Conservation (phyloP, 92 coral and sea anemone species). For the Paramuricea clavata region DNA sequence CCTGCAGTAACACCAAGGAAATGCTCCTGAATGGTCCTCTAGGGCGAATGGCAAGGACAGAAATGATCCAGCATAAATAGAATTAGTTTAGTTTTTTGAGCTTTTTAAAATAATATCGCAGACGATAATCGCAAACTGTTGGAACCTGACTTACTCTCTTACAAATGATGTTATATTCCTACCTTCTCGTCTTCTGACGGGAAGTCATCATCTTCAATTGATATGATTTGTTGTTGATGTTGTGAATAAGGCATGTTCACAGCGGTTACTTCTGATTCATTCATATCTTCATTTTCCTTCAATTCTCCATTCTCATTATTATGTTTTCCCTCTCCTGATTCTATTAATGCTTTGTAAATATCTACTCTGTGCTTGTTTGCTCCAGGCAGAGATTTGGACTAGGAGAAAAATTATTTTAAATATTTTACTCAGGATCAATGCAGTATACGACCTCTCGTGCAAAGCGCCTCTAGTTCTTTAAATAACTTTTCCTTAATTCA, state of each 20-base stretch:
- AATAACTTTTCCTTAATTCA: no score
- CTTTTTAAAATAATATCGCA: no score
- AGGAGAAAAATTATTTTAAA: not conserved
- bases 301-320: constrained; percentile 68
- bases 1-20: no score
- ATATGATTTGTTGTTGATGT: constrained; percentile 74
- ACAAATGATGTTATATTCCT: not conserved
- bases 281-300: constrained; percentile 71
- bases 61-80: not conserved
- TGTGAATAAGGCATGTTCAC: constrained; percentile 62
- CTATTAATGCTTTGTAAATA: constrained; percentile 62
- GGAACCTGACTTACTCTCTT: not conserved
- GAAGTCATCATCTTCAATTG: constrained; percentile 96
- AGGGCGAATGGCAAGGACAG: no score
- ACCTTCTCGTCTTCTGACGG: constrained; percentile 98
- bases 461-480: no score
- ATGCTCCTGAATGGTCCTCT: not conserved
- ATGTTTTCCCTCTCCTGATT: constrained; percentile 76
- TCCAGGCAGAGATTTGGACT: constrained; percentile 54
- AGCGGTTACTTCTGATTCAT: constrained; percentile 41
- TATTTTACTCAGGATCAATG: no score
- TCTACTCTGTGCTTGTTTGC: not conserved
- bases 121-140: no score
- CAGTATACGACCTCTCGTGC: not conserved
- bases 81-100: not conserved